These are phyloP conservation scores for Perca fluviatilis DNA, from an alignment of 2,113 vertebrate species.

Conservation along the genomic window DNA sequence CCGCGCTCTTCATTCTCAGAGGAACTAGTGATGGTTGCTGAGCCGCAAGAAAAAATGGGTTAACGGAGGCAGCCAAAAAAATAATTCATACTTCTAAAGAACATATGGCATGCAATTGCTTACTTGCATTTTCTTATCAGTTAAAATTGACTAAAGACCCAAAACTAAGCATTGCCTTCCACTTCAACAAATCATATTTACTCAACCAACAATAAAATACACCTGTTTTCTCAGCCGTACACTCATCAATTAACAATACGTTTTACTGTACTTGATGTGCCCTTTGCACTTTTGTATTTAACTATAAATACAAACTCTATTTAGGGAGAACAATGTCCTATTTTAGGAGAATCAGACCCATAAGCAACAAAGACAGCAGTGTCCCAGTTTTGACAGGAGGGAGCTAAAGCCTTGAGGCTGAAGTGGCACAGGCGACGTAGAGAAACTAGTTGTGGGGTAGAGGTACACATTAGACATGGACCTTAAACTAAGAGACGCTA, in stretches of 20 bases:
- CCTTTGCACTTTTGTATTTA: conserved; percentile 67
- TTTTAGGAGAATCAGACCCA: conserved; percentile 81
- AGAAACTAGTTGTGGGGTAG: conserved; percentile 54
- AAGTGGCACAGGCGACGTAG: conserved; percentile 62
- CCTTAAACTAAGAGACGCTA: not conserved
- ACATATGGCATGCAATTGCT: conserved; percentile 20
- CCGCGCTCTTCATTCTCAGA: conserved; percentile 98
- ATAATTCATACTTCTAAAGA: conserved; percentile 5
- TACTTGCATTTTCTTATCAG: not conserved
- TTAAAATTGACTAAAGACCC: not conserved
- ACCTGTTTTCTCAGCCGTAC: not conserved
- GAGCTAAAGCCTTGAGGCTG: conserved; percentile 76
- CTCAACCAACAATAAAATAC: conserved; percentile 28
- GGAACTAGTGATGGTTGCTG: conserved; percentile 96
- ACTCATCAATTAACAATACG: conserved; percentile 28
- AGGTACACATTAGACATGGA: conserved; percentile 37
- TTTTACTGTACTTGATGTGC: conserved; percentile 49
- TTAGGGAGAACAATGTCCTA: conserved; percentile 82
- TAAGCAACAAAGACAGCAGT: conserved; percentile 84
- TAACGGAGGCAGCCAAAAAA: conserved; percentile 3
- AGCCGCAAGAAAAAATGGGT: conserved; percentile 46
- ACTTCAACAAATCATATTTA: conserved; percentile 1
- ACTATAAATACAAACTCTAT: conserved; percentile 82
- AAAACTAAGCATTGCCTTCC: conserved; percentile 1
- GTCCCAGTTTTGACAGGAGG: conserved; percentile 83